Conservation (phyloP, 2,888 invertebrate species). For the Scaptomyza caliginosa region DNA sequence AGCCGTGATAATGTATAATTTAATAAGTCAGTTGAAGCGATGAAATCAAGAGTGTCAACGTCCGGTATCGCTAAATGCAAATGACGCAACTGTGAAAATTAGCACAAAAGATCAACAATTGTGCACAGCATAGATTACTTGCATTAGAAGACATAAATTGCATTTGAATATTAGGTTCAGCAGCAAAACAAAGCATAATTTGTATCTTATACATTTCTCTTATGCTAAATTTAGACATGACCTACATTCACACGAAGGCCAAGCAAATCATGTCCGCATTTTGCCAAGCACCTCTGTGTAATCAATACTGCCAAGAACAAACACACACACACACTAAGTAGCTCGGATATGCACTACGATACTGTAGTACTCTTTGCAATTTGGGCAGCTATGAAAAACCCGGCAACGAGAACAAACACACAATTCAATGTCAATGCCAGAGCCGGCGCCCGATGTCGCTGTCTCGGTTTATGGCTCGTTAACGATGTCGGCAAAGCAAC, state of each 20-base stretch:
- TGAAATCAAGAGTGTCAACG: slow-evolving; percentile 13
- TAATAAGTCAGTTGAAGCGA: slow-evolving; percentile 14
- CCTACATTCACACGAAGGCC: slow-evolving; percentile 35
- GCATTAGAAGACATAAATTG: background rate
- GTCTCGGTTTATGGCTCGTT: background rate
- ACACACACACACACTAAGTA: background rate
- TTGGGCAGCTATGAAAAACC: slow-evolving; percentile 44
- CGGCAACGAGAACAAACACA: slow-evolving; percentile 16
- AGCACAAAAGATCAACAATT: slow-evolving; percentile 33
- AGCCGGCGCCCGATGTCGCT: slow-evolving; percentile 5
- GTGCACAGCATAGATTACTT: slow-evolving; percentile 5
- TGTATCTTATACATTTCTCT: slow-evolving; percentile 1
- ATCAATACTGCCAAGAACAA: slow-evolving; percentile 40
- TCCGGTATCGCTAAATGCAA: slow-evolving; percentile 28
- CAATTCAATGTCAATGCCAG: slow-evolving; percentile 47
- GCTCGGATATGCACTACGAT: slow-evolving; percentile 10
- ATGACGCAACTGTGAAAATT: slow-evolving; percentile 31
- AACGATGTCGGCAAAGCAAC: slow-evolving; percentile 6
- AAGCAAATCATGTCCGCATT: slow-evolving; percentile 15
- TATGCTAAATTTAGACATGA: slow-evolving; percentile 53
- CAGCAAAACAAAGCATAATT: background rate
- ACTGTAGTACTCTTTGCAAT: slow-evolving; percentile 34
- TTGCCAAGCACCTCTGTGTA: slow-evolving; percentile 31
- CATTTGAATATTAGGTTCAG: background rate
- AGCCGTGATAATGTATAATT: slow-evolving; percentile 37